phyloP scores from a whole-genome alignment of 2,888 invertebrate species.

The Proisotoma minuta region DNA sequence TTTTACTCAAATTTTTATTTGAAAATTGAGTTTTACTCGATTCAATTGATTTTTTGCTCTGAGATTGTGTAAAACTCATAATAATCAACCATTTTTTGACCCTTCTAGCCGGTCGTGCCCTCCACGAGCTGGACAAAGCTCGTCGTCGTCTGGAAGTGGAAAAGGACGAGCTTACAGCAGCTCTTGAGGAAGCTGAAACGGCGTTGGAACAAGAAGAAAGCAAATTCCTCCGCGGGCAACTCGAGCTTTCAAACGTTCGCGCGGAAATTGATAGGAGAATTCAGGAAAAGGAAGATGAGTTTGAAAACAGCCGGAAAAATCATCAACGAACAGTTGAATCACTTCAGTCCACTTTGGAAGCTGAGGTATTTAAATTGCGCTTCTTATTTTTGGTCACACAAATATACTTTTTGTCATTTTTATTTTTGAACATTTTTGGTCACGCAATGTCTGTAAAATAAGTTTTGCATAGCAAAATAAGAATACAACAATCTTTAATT shows the following conservation, averaged over 20 bases:
- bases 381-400: conserved; percentile 70
- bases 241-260: conserved; percentile 93
- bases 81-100: no score
- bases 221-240: conserved; percentile 93
- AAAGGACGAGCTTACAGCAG: conserved; percentile 98
- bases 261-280: conserved; percentile 99
- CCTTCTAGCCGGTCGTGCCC: conserved; percentile 98
- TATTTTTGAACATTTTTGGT: no score
- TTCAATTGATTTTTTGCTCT: no score
- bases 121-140: conserved; percentile 96
- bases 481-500: no score
- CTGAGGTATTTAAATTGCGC: conserved; percentile 65
- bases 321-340: conserved; percentile 99
- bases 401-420: no score
- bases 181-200: conserved; percentile 97
- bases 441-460: no score
- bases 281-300: conserved; percentile 99
- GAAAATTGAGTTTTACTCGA: no score
- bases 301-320: conserved; percentile 99
- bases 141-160: conserved; percentile 98
- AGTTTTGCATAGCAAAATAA: no score
- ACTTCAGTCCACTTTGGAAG: conserved; percentile 99
- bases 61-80: no score
- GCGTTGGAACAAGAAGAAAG: conserved; percentile 99
- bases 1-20: no score